Evolutionary conservation across 2,888 invertebrate genomes (phyloP).

Genomic region (Drosophila austrosaltans): DNA sequence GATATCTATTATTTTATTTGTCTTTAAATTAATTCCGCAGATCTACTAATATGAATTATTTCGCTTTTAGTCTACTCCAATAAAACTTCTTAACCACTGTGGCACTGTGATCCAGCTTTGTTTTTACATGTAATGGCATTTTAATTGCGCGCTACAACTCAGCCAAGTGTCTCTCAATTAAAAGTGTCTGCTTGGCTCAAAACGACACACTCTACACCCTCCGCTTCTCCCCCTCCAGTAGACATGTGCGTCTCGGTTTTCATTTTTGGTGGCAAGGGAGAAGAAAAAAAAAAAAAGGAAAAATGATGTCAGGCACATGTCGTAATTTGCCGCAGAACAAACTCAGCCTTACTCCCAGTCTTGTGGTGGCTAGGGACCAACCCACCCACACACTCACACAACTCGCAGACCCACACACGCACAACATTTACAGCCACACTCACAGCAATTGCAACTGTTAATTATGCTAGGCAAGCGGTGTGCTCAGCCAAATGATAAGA

Average conservation of each 20-base stretch:
- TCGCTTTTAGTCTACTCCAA: too few relatives aligned
- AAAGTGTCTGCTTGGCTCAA: slow-evolving; percentile 71
- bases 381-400: not conserved
- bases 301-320: slow-evolving; percentile 69
- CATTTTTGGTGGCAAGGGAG: slow-evolving; percentile 29
- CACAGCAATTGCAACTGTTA: slow-evolving; percentile 51
- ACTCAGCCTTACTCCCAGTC: not conserved
- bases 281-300: slow-evolving; percentile 16
- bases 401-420: slow-evolving; percentile 12
- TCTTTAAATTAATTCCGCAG: too few relatives aligned
- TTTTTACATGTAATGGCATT: slow-evolving; percentile 74
- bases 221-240: not conserved
- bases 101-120: slow-evolving; percentile 36
- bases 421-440: slow-evolving; percentile 16
- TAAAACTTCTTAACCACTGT: slow-evolving; percentile 13
- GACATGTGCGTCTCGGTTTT: slow-evolving; percentile 3
- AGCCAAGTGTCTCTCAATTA: slow-evolving; percentile 75
- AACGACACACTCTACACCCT: slow-evolving; percentile 48
- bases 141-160: slow-evolving; percentile 72
- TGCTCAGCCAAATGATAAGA: slow-evolving; percentile 54
- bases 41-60: too few relatives aligned
- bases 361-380: not conserved
- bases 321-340: slow-evolving; percentile 61
- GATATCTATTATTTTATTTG: too few relatives aligned
- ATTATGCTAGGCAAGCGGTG: slow-evolving; percentile 61